Percentiles rank a stretch among this genome's conserved stretches.
These are phyloP conservation scores for Brachionus angularis DNA, from an alignment of 1,140 invertebrate genomes.

Conservation along the genomic window DNA sequence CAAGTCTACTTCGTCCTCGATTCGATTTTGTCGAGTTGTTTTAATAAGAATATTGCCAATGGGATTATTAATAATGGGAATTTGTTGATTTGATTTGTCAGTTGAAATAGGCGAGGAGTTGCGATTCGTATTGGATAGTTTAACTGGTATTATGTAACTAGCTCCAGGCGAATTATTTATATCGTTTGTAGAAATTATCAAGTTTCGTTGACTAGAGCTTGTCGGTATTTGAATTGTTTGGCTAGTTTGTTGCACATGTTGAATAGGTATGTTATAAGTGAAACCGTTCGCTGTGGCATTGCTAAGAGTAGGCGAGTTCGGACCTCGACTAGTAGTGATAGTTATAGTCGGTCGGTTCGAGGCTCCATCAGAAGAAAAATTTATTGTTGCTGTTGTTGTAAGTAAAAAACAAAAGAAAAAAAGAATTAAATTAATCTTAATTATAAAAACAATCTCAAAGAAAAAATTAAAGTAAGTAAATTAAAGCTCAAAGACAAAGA, in stretches of 20 bases:
- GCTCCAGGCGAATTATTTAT: too few relatives aligned
- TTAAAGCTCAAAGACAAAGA: neutral
- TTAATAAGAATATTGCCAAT: constrained; percentile 30
- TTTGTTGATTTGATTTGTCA: constrained; percentile 17
- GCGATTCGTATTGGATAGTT: neutral
- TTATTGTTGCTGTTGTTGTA: constrained; percentile 36
- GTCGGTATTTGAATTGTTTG: constrained; percentile 2
- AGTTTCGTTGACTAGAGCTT: constrained; percentile 9
- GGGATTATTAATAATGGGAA: too few relatives aligned
- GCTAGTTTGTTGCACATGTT: neutral
- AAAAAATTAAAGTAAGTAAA: neutral
- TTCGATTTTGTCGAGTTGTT: constrained; percentile 3
- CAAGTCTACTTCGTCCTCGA: constrained; percentile 76
- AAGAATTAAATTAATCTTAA: neutral
- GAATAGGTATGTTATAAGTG: constrained; percentile 41
- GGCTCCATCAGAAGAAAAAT: constrained; percentile 10
- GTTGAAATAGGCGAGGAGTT: neutral
- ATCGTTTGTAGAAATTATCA: constrained; percentile 8
- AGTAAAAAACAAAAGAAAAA: constrained; percentile 4
- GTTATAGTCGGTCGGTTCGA: constrained; percentile 34
- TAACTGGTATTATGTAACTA: constrained; percentile 40
- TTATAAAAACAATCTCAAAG: neutral
- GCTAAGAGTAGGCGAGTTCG: constrained; percentile 20
- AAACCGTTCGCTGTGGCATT: constrained; percentile 14
- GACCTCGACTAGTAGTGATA: constrained; percentile 24